Percentiles rank a stretch among this genome's conserved stretches.
Conservation (phyloP, 2,888 invertebrate genomes). For the Perizoma affinitatum region DNA sequence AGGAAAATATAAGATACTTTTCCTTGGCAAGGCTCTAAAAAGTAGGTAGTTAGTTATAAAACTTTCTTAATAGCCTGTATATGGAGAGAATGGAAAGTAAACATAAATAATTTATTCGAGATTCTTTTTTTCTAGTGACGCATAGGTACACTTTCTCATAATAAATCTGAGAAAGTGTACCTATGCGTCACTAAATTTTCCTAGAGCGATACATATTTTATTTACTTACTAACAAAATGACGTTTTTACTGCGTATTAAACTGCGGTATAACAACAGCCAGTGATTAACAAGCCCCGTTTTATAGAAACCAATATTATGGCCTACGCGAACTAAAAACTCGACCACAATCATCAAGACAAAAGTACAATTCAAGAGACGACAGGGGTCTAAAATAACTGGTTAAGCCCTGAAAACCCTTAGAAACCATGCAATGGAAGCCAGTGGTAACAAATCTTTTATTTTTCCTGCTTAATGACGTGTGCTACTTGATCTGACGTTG, state of each 20-base stretch:
- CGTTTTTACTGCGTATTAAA: constrained; percentile 59
- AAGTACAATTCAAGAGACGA: neutral
- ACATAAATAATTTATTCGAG: too few relatives aligned
- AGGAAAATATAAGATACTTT: too few relatives aligned
- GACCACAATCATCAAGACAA: neutral
- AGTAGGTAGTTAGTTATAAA: too few relatives aligned
- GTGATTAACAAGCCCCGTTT: constrained; percentile 13
- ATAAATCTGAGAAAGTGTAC: too few relatives aligned
- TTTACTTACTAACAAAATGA: constrained; percentile 50
- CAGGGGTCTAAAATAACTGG: constrained; percentile 9
- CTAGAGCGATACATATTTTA: constrained; percentile 39
- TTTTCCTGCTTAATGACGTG: constrained; percentile 52
- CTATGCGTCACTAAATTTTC: constrained; percentile 1
- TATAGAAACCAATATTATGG: constrained; percentile 14
- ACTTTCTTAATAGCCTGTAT: too few relatives aligned
- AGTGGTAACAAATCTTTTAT: constrained; percentile 51
- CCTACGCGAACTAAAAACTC: neutral
- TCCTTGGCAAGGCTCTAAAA: too few relatives aligned
- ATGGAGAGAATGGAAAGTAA: too few relatives aligned
- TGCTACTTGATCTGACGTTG: constrained; percentile 38
- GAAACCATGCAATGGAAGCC: constrained; percentile 39
- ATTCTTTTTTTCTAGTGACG: too few relatives aligned
- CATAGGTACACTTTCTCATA: too few relatives aligned
- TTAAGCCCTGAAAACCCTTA: neutral
- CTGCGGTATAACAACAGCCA: constrained; percentile 33